Evolutionary conservation across 1,140 invertebrate species (phyloP).

Genomic region (Drosophila prosaltans): DNA sequence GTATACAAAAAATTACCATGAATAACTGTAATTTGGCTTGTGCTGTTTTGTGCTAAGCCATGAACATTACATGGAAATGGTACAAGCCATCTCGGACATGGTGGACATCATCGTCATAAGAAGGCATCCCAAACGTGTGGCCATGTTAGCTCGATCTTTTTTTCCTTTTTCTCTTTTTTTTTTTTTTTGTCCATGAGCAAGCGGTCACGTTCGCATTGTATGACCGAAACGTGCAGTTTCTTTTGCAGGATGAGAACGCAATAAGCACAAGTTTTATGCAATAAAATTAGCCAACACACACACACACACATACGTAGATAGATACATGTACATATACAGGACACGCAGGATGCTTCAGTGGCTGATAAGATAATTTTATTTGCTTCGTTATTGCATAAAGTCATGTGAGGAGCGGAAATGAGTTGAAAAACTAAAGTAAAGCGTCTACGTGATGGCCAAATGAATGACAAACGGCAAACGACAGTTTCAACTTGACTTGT

Average conservation of each 20-base stretch:
- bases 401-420: slow-evolving; percentile 77
- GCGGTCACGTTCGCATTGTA: slow-evolving; percentile 73
- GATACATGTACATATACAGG: slow-evolving; percentile 21
- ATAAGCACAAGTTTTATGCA: slow-evolving; percentile 79
- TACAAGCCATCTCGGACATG: slow-evolving; percentile 41
- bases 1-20: slow-evolving; percentile 73
- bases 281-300: slow-evolving; percentile 72
- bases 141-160: slow-evolving; percentile 46
- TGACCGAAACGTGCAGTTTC: slow-evolving; percentile 77
- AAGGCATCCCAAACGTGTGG: slow-evolving; percentile 17
- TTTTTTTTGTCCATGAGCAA: slow-evolving; percentile 45
- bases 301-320: slow-evolving; percentile 1
- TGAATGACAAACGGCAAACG: slow-evolving; percentile 10
- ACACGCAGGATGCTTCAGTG: slow-evolving; percentile 66
- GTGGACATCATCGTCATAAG: slow-evolving; percentile 35
- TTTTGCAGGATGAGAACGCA: slow-evolving; percentile 40
- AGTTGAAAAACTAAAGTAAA: slow-evolving; percentile 74
- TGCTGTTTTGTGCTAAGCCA: slow-evolving; percentile 48
- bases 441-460: slow-evolving; percentile 53
- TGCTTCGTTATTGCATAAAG: slow-evolving; percentile 78
- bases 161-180: not conserved
- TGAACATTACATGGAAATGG: slow-evolving; percentile 67
- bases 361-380: slow-evolving; percentile 81
- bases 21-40: slow-evolving; percentile 74
- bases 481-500: not conserved